A percentile compares a stretch with the other conserved stretches of the same genome.
phyloP scores from a whole-genome alignment of 2,888 invertebrate genomes.

The Athalia circularis region DNA sequence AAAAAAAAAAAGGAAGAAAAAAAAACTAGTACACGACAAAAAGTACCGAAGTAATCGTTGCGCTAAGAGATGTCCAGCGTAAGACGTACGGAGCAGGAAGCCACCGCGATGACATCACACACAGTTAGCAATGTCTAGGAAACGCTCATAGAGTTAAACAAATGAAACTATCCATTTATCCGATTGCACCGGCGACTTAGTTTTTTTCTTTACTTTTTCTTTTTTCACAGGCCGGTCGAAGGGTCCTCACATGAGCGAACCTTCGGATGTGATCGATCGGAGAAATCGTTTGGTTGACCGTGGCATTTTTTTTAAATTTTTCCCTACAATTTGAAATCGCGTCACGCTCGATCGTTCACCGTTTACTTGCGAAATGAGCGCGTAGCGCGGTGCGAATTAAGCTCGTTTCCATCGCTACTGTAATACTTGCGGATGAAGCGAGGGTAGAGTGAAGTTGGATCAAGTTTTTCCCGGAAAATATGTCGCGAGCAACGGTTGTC shows the following conservation, averaged over 20 bases:
- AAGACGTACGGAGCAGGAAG: conserved; percentile 45
- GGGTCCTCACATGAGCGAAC: no score
- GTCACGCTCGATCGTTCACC: no score
- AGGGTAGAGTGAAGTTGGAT: conserved; percentile 31
- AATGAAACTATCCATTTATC: background rate
- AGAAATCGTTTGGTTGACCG: no score
- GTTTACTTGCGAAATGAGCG: background rate
- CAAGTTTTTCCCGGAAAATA: conserved; percentile 55
- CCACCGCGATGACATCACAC: conserved; percentile 36
- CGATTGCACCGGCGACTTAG: no score
- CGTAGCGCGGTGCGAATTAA: background rate
- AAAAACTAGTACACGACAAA: background rate
- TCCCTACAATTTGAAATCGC: no score
- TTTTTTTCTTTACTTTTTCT: no score
- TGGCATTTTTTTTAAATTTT: no score
- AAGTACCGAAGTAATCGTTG: conserved; percentile 43
- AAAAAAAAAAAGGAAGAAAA: background rate
- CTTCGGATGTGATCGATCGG: no score
- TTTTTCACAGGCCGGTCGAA: no score
- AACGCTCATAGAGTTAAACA: conserved; percentile 15
- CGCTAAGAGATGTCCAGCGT: conserved; percentile 38
- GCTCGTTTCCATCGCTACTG: conserved; percentile 34
- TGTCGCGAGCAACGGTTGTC: conserved; percentile 58
- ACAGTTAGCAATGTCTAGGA: conserved; percentile 38
- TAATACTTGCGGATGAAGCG: background rate